These are phyloP conservation scores for Daphoenositta chrysoptera DNA, from an alignment of 2,113 vertebrate genomes.

Conservation along the genomic window DNA sequence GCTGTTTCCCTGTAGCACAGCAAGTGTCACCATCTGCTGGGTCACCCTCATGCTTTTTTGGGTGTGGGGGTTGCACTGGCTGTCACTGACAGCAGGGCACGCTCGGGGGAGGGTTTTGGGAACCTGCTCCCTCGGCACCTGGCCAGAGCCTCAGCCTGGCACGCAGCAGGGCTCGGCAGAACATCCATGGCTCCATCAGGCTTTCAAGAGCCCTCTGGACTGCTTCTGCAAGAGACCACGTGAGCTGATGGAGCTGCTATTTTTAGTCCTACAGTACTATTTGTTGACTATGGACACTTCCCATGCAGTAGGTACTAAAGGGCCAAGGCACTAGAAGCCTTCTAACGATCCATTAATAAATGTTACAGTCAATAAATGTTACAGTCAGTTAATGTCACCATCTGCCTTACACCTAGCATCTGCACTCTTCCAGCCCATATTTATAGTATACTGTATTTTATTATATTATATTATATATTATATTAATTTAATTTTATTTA, in stretches of 20 bases:
- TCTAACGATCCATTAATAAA: background rate
- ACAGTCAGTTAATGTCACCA: background rate
- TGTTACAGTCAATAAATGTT: background rate
- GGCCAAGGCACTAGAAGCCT: background rate
- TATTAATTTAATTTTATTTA: background rate
- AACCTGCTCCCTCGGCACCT: background rate
- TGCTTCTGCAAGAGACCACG: background rate
- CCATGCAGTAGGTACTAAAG: background rate
- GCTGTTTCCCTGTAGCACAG: background rate
- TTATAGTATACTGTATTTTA: background rate
- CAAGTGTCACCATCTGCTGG: background rate
- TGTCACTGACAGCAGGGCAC: background rate
- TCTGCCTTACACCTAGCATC: background rate
- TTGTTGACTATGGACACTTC: background rate
- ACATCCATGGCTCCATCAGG: background rate
- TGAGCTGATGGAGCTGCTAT: constrained; percentile 18
- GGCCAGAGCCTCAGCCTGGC: background rate
- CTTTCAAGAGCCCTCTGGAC: background rate
- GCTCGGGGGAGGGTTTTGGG: background rate
- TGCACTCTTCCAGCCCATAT: background rate
- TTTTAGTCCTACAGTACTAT: constrained; percentile 20
- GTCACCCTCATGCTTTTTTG: background rate
- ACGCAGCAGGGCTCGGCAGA: background rate
- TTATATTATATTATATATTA: background rate
- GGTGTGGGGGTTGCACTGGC: background rate